These are phyloP conservation scores for Neomicropteryx cornuta DNA, from an alignment of 1,140 invertebrate species.

Conservation along the genomic window DNA sequence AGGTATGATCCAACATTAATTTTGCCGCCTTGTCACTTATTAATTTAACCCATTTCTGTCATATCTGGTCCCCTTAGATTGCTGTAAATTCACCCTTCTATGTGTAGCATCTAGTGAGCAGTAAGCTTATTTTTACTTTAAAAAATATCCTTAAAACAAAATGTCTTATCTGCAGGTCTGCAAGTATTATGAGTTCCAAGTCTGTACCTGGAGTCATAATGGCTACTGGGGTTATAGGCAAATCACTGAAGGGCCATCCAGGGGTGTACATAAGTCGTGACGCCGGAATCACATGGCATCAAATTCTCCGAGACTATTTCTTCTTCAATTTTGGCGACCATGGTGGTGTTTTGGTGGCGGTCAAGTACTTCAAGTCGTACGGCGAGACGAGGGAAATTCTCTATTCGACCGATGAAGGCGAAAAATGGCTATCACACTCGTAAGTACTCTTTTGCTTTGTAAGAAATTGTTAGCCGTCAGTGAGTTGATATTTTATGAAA, in stretches of 20 bases:
- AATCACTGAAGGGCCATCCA: slow-evolving; percentile 66
- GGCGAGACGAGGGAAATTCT: slow-evolving; percentile 64
- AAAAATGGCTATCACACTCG: slow-evolving; percentile 60
- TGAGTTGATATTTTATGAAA: background rate
- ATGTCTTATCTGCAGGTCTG: slow-evolving; percentile 34
- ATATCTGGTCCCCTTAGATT: too few species aligned
- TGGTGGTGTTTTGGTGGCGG: slow-evolving; percentile 76
- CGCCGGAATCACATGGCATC: slow-evolving; percentile 75
- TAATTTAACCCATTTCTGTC: too few species aligned
- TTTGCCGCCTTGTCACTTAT: too few species aligned
- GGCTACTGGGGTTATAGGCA: slow-evolving; percentile 72
- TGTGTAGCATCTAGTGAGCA: too few species aligned
- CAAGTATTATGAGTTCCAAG: slow-evolving; percentile 75
- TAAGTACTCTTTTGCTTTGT: slow-evolving; percentile 20
- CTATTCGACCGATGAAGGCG: slow-evolving; percentile 81
- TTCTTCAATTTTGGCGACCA: slow-evolving; percentile 87
- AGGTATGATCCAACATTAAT: too few species aligned
- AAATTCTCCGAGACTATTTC: slow-evolving; percentile 72
- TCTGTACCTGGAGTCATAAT: slow-evolving; percentile 82
- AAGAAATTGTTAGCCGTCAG: background rate
- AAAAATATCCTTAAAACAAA: too few species aligned
- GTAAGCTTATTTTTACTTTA: too few species aligned
- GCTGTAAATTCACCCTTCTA: too few species aligned
- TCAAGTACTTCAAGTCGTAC: slow-evolving; percentile 63
- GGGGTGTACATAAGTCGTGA: slow-evolving; percentile 74